Base-by-base conservation (phyloP, 2,113 vertebrate species). In the Megaptera novaeangliae region DNA sequence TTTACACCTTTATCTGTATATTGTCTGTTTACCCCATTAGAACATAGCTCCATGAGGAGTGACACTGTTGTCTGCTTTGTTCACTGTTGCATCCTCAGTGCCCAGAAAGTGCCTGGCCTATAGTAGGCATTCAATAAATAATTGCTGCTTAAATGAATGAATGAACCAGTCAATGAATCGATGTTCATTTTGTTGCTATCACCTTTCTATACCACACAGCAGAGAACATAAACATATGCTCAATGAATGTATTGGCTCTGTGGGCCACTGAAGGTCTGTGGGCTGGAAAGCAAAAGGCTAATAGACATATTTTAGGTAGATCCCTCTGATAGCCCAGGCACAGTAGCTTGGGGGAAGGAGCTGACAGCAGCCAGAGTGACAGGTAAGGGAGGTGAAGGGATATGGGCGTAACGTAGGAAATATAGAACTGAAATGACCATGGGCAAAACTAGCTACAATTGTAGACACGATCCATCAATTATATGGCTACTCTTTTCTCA, bases 41-140 rank as follows among this genome's bases (percentile, higher is more conserved):
- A 49, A 3, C 0, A 6, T 12, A 21, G 21, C 6, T 75, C 27
- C 27, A 15, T 6, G 3, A 41, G 14, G 49, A 8, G 2, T 36
- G 39, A 20, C 14, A 46, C 0, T 36, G 55, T 68, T 31, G 13
- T 17, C 14, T 44, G 20, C 71, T 71, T 71, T 49, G 12, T 27
- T 83, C 27, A 12, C 25, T 83, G 1, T 55, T 86, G 3, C 17
- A 71, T 88, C 49, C 21, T 27, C 7, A 84, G 3, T n/a, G 29
- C 3, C 6, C 52, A 80, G 17, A 36, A 96, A 75, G 44, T 63
- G 3, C 14, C 69, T 68, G n/a, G 18, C 4, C 23, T 11, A 39
- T 27, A n/a, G 29, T 57, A 83, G 59, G 3, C 15, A 74, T 61
- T 77, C 29, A 84, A 57, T 72, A 80, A 57, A 82, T 66, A 46